Evolutionary conservation across 2,113 vertebrate genomes (phyloP), one percentile per base, ranked within the genome.

Genomic region (Petroica traversi): DNA sequence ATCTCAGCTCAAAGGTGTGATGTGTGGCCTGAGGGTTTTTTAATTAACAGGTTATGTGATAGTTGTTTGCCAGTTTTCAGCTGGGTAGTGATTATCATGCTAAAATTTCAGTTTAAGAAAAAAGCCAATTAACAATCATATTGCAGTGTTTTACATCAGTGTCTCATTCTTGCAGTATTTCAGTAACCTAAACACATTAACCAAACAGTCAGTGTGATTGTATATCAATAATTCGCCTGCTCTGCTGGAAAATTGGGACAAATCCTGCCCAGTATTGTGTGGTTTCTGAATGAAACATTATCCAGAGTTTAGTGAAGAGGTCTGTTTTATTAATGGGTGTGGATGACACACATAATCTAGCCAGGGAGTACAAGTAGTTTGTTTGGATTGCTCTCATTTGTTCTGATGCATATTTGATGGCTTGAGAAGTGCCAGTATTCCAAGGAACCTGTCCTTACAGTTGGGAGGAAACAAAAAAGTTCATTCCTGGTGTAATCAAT

Each of bases 41-140:
- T 75, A 66, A 66, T 93, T 95, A 89, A 29, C 71, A 62, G 74
- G 62, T 91, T 34, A 59, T 57, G 25, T 58, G 63, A 52, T 85
- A 45, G 18, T 33, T n/a, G 16, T 79, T 81, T 38, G 19, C 52
- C 1, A 2, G 0, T 83, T 96, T 95, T 85, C 67, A 90, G 40
- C 54, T 85, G 20, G 46, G 24, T 72, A 46, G 61, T 57, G 71
- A 72, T 92, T 64, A 62, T 69, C 24, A 11, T 41, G 54, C 51
- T 74, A 4, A 69, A 43, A 66, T 73, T 67, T 83, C 45, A 68
- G 6, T 79, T 91, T 33, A 26, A 64, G n/a, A 64, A 79, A 59
- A 40, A 19, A 91, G 36, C 34, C 34, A 46, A 24, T 68, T n/a
- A 87, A n/a, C n/a, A 54, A 58, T 41, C 69, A 9, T 48, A 31